Evolutionary conservation across 2,888 invertebrate genomes (phyloP), one percentile per base, ranked within the genome.

Genomic region (Chorisops tibialis): DNA sequence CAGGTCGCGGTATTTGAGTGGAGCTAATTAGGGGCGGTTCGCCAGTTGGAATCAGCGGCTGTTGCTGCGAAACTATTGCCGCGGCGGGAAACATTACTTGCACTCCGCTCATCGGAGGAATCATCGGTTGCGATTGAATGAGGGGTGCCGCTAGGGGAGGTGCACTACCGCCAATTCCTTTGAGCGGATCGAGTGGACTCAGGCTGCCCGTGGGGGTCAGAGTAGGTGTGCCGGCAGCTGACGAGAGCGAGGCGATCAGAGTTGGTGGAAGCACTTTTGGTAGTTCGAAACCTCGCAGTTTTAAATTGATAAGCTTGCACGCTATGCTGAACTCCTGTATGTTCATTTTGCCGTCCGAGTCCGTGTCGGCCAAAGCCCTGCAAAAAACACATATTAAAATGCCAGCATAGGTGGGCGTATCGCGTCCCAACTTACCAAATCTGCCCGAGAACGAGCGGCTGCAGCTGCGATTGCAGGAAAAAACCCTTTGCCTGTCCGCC

Each of bases 281-380:
- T 58, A 98, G 83, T 74, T 96, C 95, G 71, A 91, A 86, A 3
- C 96, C 95, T 59, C 94, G 88, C 12, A 99, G 81, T 79, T 96
- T 96, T 66, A 96, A 82, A 73, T 92, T 94, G 61, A 96, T 96
- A 63, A 96, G 81, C 82, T 96, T 96, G 83, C 98, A 97, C 51
- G 99, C 98, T 70, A 99, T 94, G 68, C 95, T 95, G 79, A 98
- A 99, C 80, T 99, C 99, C 72, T 90, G 89, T 59, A 95, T 86
- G 73, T 97, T 93, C 84, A 99, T 87, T 80, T 93, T 94, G 0
- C 99, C 99, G 81, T 99, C 99, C 14, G 92, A 87, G 77, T 98
- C 94, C 48, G 95, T 90, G 77, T 99, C 99, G 1, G 98, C 93
- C 49, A 99, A 79, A 11, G 83, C 84, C 93, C 94, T 84, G 78